Conservation (phyloP, 2,888 invertebrate genomes). For the Agonopterix arenella region DNA sequence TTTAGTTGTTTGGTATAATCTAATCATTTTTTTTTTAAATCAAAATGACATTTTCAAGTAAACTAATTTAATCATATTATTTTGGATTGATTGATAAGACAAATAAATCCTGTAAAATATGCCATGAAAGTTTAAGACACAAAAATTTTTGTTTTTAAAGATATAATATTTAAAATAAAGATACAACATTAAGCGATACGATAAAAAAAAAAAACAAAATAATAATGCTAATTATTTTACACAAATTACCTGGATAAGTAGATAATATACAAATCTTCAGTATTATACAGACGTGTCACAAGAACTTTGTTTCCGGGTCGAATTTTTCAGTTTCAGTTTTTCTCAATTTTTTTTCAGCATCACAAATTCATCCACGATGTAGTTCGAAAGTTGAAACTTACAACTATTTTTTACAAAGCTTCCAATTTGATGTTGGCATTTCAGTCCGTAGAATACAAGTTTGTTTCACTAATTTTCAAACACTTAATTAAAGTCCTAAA, state of each 20-base stretch:
- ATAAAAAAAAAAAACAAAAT: too few relatives aligned
- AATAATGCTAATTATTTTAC: conserved; percentile 13
- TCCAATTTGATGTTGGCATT: conserved; percentile 14
- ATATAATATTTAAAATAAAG: too few relatives aligned
- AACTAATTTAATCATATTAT: too few relatives aligned
- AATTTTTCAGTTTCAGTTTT: conserved; percentile 20
- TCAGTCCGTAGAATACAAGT: conserved; percentile 33
- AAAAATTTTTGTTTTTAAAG: too few relatives aligned
- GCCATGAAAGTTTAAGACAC: too few relatives aligned
- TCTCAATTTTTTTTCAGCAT: conserved; percentile 29
- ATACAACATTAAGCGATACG: too few relatives aligned
- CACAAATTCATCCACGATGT: conserved; percentile 34
- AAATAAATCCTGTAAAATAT: too few relatives aligned
- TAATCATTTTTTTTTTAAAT: too few relatives aligned
- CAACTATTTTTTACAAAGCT: conserved; percentile 27
- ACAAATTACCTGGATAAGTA: conserved; percentile 28
- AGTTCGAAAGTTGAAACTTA: conserved; percentile 30
- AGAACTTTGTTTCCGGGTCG: conserved; percentile 12
- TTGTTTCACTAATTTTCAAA: conserved; percentile 40
- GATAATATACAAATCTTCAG: conserved; percentile 23
- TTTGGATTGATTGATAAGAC: too few relatives aligned
- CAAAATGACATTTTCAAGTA: too few relatives aligned
- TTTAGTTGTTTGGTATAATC: too few relatives aligned
- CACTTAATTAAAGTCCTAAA: conserved; percentile 24
- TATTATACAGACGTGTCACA: conserved; percentile 18